Evolutionary conservation across 2,888 invertebrate genomes (phyloP).

Genomic region (Caenorhabditis auriculariae): DNA sequence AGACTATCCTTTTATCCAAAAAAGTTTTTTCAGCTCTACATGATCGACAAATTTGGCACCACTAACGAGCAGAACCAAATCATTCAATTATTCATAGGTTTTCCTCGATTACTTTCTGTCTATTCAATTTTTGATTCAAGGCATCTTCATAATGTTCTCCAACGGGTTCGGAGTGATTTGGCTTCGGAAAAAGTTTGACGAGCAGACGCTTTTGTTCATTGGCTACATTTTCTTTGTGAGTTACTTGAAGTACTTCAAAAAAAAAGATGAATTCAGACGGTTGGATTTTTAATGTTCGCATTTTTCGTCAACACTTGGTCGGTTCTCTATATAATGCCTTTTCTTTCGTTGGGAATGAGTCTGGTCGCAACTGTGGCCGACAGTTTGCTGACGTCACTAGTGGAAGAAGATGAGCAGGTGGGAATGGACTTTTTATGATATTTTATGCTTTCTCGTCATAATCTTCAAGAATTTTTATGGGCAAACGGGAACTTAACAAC

Average conservation of each 20-base stretch:
- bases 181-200: constrained; percentile 42
- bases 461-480: background rate
- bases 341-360: constrained; percentile 45
- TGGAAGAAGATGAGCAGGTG: constrained; percentile 45
- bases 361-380: constrained; percentile 43
- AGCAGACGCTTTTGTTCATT: constrained; percentile 40
- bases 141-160: constrained; percentile 44
- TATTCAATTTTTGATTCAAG: background rate
- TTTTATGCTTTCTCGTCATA: background rate
- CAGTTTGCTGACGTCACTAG: constrained; percentile 40
- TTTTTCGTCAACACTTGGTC: constrained; percentile 40
- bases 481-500: too few species aligned
- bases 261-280: constrained; percentile 12
- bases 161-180: constrained; percentile 51
- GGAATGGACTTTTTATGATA: background rate
- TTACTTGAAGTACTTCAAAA: constrained; percentile 1
- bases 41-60: constrained; percentile 47
- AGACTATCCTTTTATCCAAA: background rate
- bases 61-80: constrained; percentile 35
- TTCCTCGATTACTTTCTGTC: background rate
- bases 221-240: constrained; percentile 43
- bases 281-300: constrained; percentile 30
- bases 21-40: constrained; percentile 38
- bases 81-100: constrained; percentile 45
- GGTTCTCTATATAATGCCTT: constrained; percentile 44